Percentiles rank a stretch among this genome's conserved stretches.
phyloP scores from a whole-genome alignment of 2,888 invertebrate genomes.

The Drosophila koepferae region DNA sequence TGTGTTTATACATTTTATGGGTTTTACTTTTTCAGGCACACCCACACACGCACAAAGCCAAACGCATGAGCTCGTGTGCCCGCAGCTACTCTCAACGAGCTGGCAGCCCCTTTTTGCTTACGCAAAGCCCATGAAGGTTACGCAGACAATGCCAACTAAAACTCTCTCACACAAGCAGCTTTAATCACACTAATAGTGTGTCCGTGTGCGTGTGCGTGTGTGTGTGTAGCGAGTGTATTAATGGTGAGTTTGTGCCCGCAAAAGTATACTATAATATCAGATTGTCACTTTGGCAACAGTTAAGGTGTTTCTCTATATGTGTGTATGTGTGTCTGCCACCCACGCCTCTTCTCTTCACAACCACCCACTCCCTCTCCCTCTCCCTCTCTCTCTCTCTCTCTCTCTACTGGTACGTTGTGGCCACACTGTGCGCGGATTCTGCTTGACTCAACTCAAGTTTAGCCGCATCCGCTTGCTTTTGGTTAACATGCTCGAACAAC shows the following conservation, averaged over 20 bases:
- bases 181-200: constrained; percentile 22
- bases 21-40: constrained; percentile 11
- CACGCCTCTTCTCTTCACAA: neutral
- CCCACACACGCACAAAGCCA: neutral
- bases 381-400: neutral
- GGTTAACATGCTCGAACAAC: constrained; percentile 14
- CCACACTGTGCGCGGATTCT: constrained; percentile 10
- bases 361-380: too few species aligned
- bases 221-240: constrained; percentile 28
- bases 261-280: constrained; percentile 55
- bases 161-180: neutral
- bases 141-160: neutral
- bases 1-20: constrained; percentile 61
- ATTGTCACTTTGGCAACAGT: constrained; percentile 37
- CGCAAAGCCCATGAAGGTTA: constrained; percentile 14
- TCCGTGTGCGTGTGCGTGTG: neutral
- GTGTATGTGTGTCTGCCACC: neutral
- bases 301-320: neutral
- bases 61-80: constrained; percentile 27
- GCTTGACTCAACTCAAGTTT: constrained; percentile 22
- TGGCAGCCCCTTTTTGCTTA: constrained; percentile 18
- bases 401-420: neutral
- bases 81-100: constrained; percentile 37
- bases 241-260: constrained; percentile 43
- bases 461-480: constrained; percentile 13